These are phyloP conservation scores for Bombus superbus DNA, from an alignment of 1,140 invertebrate genomes.

Conservation along the genomic window DNA sequence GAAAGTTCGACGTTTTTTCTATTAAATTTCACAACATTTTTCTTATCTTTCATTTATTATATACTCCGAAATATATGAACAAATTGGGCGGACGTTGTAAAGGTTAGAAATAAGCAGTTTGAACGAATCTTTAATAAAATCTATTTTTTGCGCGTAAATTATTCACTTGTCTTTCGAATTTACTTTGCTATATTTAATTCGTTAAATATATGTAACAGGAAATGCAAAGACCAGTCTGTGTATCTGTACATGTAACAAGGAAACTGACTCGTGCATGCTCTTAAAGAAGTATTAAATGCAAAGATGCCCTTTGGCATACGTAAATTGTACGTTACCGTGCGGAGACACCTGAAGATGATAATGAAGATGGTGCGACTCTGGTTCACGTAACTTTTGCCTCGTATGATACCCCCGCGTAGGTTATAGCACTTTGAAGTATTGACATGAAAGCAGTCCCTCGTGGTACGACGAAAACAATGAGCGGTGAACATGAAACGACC, in stretches of 20 bases:
- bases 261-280: not conserved
- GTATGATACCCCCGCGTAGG: constrained; percentile 66
- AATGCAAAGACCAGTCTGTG: not conserved
- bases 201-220: not conserved
- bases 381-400: constrained; percentile 62
- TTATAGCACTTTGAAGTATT: constrained; percentile 81
- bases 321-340: not conserved
- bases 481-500: constrained; percentile 82
- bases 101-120: not conserved
- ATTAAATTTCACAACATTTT: not conserved
- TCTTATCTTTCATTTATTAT: not conserved
- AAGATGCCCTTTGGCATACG: not conserved
- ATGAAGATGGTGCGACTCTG: not conserved
- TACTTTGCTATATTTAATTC: not conserved
- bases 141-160: not conserved
- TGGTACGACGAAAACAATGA: constrained; percentile 79
- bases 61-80: not conserved
- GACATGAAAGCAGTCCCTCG: constrained; percentile 76
- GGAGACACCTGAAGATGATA: constrained; percentile 28
- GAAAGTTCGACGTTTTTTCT: not conserved
- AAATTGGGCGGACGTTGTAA: not conserved
- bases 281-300: not conserved
- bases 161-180: not conserved
- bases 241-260: not conserved
- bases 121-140: not conserved